phyloP scores from a whole-genome alignment of 1,140 invertebrate species.

The Dendrolimus kikuchii region DNA sequence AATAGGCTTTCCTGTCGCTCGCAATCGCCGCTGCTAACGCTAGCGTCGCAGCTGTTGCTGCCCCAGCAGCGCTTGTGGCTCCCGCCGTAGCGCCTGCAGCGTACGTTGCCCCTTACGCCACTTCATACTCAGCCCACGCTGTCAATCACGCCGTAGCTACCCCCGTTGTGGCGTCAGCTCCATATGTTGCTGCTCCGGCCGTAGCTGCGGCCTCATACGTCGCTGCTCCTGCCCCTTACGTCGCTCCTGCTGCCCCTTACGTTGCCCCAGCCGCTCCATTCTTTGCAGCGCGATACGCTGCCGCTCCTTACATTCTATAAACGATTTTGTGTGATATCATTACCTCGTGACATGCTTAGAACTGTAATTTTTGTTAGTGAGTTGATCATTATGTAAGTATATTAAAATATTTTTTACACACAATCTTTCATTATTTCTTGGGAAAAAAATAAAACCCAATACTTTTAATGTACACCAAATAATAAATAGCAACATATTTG shows the following conservation, averaged over 20 bases:
- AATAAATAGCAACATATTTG: no score
- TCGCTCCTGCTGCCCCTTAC: constrained; percentile 19
- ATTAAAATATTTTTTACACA: no score
- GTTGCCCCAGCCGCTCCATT: constrained; percentile 18
- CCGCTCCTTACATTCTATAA: constrained; percentile 48
- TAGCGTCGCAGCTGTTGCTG: constrained; percentile 43
- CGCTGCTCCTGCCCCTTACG: constrained; percentile 31
- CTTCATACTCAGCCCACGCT: constrained; percentile 75
- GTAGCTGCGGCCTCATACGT: constrained; percentile 19
- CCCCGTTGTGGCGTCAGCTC: constrained; percentile 67
- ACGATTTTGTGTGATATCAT: constrained; percentile 55
- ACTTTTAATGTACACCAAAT: no score
- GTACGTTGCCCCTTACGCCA: constrained; percentile 74
- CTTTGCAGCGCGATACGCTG: constrained; percentile 34
- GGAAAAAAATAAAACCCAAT: no score
- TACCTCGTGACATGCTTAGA: constrained; percentile 65
- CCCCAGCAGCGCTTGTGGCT: constrained; percentile 57
- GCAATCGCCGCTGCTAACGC: constrained; percentile 43
- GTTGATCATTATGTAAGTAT: neutral
- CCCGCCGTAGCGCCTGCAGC: constrained; percentile 71
- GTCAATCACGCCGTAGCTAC: constrained; percentile 76
- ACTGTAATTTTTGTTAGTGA: constrained; percentile 11
- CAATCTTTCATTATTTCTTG: no score
- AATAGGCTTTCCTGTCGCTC: constrained; percentile 67
- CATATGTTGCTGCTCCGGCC: constrained; percentile 32